These are phyloP conservation scores for Dorcus parallelipipedus DNA, from an alignment of 2,888 invertebrate species.

Conservation along the genomic window DNA sequence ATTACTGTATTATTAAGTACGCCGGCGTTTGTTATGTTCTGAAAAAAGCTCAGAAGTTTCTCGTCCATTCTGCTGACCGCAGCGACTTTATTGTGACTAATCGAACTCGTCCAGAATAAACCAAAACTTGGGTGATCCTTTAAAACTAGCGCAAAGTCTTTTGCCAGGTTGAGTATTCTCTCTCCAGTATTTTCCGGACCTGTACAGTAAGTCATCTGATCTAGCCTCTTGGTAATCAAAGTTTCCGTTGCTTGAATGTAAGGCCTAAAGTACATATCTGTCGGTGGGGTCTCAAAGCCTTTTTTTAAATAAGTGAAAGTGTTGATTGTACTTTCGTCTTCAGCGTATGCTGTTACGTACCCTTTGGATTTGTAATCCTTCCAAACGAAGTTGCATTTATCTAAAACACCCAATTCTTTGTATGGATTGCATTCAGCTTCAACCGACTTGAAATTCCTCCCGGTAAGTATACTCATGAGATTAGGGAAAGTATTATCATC, in stretches of 20 bases:
- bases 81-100: conserved; percentile 69
- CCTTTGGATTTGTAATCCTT: conserved; percentile 65
- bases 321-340: conserved; percentile 69
- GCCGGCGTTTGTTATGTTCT: conserved; percentile 55
- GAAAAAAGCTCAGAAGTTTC: conserved; percentile 58
- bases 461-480: conserved; percentile 77
- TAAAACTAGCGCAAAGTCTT: conserved; percentile 64
- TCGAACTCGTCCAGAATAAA: conserved; percentile 75
- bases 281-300: conserved; percentile 70
- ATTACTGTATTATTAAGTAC: conserved; percentile 65
- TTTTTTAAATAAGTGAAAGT: conserved; percentile 72
- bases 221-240: conserved; percentile 31
- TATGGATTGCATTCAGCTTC: conserved; percentile 41
- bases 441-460: conserved; percentile 47
- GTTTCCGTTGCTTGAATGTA: conserved; percentile 67
- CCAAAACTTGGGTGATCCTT: conserved; percentile 65
- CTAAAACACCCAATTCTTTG: conserved; percentile 51
- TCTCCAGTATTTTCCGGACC: conserved; percentile 64
- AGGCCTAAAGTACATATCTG: conserved; percentile 77
- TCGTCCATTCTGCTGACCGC: conserved; percentile 65
- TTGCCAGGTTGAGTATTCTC: conserved; percentile 65
- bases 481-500: conserved; percentile 91
- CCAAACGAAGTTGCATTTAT: conserved; percentile 68
- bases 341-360: conserved; percentile 76
- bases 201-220: conserved; percentile 51